These are phyloP conservation scores for Oryzias woworae DNA, from an alignment of 2,113 vertebrate genomes.

Conservation along the genomic window DNA sequence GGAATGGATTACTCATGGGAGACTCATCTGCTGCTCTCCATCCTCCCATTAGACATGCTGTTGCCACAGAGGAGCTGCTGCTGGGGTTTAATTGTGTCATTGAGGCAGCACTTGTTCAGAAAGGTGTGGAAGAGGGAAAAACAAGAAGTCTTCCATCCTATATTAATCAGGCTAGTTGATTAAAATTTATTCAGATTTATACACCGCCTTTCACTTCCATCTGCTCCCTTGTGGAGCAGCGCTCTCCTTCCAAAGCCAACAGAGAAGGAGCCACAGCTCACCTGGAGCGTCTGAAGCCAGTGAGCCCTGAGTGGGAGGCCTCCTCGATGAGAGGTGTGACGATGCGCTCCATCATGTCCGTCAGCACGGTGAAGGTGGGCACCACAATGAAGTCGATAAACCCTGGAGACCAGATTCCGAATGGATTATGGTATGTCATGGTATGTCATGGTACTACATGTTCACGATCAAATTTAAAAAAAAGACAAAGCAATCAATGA, in stretches of 20 bases:
- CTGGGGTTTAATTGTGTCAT: constrained; percentile 27
- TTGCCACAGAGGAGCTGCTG: constrained; percentile 30
- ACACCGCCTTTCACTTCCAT: constrained; percentile 20
- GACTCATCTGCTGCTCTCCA: constrained; percentile 48
- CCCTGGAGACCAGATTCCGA: constrained; percentile 73
- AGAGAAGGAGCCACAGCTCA: constrained; percentile 48
- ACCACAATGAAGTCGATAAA: constrained; percentile 99
- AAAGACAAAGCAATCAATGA: not conserved
- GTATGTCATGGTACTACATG: not conserved
- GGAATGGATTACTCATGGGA: constrained; percentile 57
- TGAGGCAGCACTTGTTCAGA: constrained; percentile 14
- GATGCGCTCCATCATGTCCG: constrained; percentile 95
- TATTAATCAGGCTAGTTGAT: constrained; percentile 23
- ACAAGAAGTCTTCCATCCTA: constrained; percentile 4
- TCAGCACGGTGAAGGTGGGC: constrained; percentile 95
- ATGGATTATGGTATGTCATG: not conserved
- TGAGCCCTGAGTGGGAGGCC: constrained; percentile 80
- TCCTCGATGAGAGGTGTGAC: constrained; percentile 92
- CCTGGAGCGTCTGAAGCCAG: constrained; percentile 89
- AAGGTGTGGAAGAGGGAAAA: constrained; percentile 13
- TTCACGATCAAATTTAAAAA: too few species aligned
- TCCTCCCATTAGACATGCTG: constrained; percentile 47
- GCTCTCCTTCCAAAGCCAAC: not conserved
- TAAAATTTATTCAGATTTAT: constrained; percentile 17
- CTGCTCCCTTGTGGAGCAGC: not conserved